These are phyloP conservation scores for Caenorhabditis doughertyi DNA, from an alignment of 2,888 invertebrate species.

Conservation along the genomic window DNA sequence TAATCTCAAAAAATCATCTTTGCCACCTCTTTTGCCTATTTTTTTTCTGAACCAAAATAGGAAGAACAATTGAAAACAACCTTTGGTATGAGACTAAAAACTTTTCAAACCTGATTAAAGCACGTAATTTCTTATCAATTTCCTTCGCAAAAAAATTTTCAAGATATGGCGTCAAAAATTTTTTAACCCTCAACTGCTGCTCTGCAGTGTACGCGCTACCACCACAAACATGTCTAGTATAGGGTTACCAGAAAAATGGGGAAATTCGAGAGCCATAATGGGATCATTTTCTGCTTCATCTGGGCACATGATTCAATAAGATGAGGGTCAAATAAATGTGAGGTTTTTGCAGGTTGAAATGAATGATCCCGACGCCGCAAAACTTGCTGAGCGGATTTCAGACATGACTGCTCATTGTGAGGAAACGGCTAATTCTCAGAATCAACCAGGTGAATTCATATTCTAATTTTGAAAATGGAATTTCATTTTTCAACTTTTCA, in stretches of 20 bases:
- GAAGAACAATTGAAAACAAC: neutral
- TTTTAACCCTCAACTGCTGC: neutral
- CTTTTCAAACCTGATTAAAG: neutral
- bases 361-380: slow-evolving; percentile 66
- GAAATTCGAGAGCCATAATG: slow-evolving; percentile 54
- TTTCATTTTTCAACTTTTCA: slow-evolving; percentile 29
- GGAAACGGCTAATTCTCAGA: slow-evolving; percentile 22
- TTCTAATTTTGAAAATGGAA: neutral
- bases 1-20: slow-evolving; percentile 24
- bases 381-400: slow-evolving; percentile 68
- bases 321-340: neutral
- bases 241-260: slow-evolving; percentile 23
- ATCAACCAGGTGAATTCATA: slow-evolving; percentile 63
- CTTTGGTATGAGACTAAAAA: neutral
- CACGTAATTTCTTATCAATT: slow-evolving; percentile 12
- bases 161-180: slow-evolving; percentile 30
- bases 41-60: neutral
- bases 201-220: slow-evolving; percentile 9
- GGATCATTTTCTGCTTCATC: slow-evolving; percentile 24
- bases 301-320: slow-evolving; percentile 20
- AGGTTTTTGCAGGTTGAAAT: slow-evolving; percentile 65
- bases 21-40: neutral
- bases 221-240: slow-evolving; percentile 45
- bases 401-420: slow-evolving; percentile 71
- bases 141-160: slow-evolving; percentile 3